phyloP scores from a whole-genome alignment of 2,888 invertebrate species.

The Anorthoa munda region DNA sequence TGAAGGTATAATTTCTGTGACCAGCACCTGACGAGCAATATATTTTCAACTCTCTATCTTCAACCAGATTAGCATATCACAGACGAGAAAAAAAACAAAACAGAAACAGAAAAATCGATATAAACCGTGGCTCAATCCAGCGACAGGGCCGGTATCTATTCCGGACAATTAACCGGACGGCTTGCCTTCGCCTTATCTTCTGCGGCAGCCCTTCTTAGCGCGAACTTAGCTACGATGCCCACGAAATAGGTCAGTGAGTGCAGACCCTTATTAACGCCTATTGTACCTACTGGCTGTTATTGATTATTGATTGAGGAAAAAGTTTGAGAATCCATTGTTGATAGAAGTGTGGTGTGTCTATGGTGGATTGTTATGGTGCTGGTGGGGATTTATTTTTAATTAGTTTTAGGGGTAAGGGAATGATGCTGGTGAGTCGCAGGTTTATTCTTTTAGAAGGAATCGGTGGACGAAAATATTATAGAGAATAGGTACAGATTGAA shows the following conservation, averaged over 20 bases:
- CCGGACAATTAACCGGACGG: conserved; percentile 84
- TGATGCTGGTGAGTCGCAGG: neutral
- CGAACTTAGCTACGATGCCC: conserved; percentile 81
- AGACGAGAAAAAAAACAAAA: conserved; percentile 37
- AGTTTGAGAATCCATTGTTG: conserved; percentile 47
- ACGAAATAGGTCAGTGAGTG: conserved; percentile 83
- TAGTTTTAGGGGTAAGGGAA: conserved; percentile 7
- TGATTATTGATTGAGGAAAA: conserved; percentile 71
- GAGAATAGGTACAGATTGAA: neutral
- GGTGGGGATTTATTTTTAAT: conserved; percentile 29
- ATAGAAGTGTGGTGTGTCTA: conserved; percentile 9
- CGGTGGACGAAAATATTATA: neutral
- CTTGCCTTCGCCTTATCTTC: conserved; percentile 82
- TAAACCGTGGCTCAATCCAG: conserved; percentile 55
- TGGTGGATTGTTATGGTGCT: conserved; percentile 22
- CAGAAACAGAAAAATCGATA: conserved; percentile 45
- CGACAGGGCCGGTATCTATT: conserved; percentile 75
- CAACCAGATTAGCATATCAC: conserved; percentile 39
- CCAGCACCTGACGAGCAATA: neutral
- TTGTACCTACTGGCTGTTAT: conserved; percentile 70
- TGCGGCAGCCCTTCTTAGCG: conserved; percentile 84
- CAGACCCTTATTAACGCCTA: conserved; percentile 78
- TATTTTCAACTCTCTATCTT: neutral
- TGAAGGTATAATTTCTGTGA: neutral
- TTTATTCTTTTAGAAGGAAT: neutral